Conservation (phyloP, 1,140 invertebrate species). For the Drosophila sp. region DNA sequence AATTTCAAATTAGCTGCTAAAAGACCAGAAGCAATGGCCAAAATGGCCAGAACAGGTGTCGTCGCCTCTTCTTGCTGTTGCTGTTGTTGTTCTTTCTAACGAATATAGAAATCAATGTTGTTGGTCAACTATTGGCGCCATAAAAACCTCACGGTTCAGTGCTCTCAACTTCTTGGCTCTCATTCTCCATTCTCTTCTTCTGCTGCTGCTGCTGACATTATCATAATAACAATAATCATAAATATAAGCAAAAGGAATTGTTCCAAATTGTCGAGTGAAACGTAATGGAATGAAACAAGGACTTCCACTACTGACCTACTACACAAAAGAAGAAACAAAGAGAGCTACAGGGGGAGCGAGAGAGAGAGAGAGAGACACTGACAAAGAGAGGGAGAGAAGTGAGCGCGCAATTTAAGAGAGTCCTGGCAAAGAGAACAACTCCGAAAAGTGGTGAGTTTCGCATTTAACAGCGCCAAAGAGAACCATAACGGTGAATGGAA, state of each 20-base stretch:
- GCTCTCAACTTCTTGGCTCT: slow-evolving; percentile 28
- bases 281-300: slow-evolving; percentile 35
- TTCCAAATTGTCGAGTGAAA: slow-evolving; percentile 15
- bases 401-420: slow-evolving; percentile 48
- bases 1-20: slow-evolving; percentile 69
- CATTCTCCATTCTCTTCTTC: slow-evolving; percentile 20
- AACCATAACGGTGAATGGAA: not conserved
- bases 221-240: slow-evolving; percentile 78
- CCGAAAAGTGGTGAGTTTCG: slow-evolving; percentile 69
- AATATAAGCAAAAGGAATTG: slow-evolving; percentile 57
- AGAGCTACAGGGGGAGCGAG: not conserved
- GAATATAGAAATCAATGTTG: slow-evolving; percentile 45
- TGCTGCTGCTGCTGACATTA: slow-evolving; percentile 62
- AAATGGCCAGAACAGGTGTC: slow-evolving; percentile 1
- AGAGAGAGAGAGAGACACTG: not conserved
- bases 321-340: slow-evolving; percentile 49
- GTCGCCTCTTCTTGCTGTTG: slow-evolving; percentile 3
- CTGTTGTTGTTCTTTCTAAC: not conserved
- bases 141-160: slow-evolving; percentile 52
- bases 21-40: slow-evolving; percentile 9
- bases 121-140: slow-evolving; percentile 52
- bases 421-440: slow-evolving; percentile 50
- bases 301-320: slow-evolving; percentile 70
- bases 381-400: no score
- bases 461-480: slow-evolving; percentile 62